phyloP scores from a whole-genome alignment of 1,140 invertebrate genomes.

The Bombus sibiricus region DNA sequence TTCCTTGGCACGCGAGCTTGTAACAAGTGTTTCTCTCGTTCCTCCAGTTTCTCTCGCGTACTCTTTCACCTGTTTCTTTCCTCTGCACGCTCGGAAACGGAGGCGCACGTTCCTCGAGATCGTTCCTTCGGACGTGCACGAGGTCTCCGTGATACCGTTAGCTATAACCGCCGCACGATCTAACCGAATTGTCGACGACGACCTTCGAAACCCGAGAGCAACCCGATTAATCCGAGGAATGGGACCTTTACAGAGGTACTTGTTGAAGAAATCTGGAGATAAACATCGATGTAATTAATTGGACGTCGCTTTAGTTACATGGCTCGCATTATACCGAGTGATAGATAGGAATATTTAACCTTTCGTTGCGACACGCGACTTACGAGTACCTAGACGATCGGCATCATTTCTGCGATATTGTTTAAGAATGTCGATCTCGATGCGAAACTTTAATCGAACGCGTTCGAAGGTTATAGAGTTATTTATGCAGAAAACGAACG shows the following conservation, averaged over 20 bases:
- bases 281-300: not conserved
- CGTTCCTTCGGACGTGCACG: conserved; percentile 14
- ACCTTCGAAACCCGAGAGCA: not conserved
- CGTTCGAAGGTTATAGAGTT: too few species aligned
- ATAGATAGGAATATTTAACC: not conserved
- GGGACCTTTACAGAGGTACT: not conserved
- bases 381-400: not conserved
- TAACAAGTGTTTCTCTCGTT: conserved; percentile 12
- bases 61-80: conserved; percentile 27
- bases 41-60: conserved; percentile 7
- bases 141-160: conserved; percentile 57
- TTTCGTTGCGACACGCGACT: not conserved
- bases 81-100: conserved; percentile 20
- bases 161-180: conserved; percentile 9
- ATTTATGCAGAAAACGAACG: too few species aligned
- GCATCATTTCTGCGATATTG: too few species aligned
- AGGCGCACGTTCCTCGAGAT: conserved; percentile 45
- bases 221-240: not conserved
- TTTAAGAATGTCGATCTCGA: too few species aligned
- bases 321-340: not conserved
- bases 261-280: not conserved
- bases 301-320: not conserved
- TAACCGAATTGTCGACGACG: not conserved
- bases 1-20: conserved; percentile 32
- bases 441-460: too few species aligned